Percentiles rank a stretch among this genome's conserved stretches.
phyloP scores from a whole-genome alignment of 2,888 invertebrate genomes.

The Amorpha juglandis region DNA sequence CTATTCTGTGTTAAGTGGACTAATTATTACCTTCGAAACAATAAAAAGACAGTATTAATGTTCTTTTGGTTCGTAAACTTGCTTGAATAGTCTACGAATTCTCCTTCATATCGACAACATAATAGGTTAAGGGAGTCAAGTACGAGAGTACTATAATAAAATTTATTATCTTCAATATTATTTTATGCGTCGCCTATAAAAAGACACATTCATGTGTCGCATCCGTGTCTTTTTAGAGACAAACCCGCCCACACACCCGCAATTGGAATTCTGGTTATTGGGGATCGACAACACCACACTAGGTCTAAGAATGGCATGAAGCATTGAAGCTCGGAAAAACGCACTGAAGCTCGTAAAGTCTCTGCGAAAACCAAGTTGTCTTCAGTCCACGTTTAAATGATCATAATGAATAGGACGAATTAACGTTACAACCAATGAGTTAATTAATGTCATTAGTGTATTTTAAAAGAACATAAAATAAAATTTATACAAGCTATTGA shows the following conservation, averaged over 20 bases:
- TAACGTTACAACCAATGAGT: no score
- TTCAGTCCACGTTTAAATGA: neutral
- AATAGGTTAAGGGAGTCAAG: constrained; percentile 23
- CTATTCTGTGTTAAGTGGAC: neutral
- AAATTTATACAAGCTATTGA: no score
- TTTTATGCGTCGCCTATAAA: constrained; percentile 19
- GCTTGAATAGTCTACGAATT: neutral
- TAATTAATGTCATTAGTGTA: no score
- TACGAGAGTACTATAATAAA: constrained; percentile 22
- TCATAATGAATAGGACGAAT: no score
- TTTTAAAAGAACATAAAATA: no score
- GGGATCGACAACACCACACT: neutral
- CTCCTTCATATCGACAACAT: neutral
- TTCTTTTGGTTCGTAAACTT: constrained; percentile 2
- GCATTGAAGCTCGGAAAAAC: no score
- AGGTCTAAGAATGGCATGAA: no score
- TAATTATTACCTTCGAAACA: neutral
- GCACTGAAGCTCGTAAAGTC: no score
- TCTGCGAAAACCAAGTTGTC: neutral
- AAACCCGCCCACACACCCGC: neutral
- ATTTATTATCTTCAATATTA: constrained; percentile 21
- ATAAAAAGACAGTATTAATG: constrained; percentile 5
- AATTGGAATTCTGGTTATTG: neutral
- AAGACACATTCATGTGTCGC: constrained; percentile 39
- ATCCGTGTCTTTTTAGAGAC: constrained; percentile 34